phyloP scores from a whole-genome alignment of 2,888 invertebrate species.

The Rhogogaster chlorosoma region DNA sequence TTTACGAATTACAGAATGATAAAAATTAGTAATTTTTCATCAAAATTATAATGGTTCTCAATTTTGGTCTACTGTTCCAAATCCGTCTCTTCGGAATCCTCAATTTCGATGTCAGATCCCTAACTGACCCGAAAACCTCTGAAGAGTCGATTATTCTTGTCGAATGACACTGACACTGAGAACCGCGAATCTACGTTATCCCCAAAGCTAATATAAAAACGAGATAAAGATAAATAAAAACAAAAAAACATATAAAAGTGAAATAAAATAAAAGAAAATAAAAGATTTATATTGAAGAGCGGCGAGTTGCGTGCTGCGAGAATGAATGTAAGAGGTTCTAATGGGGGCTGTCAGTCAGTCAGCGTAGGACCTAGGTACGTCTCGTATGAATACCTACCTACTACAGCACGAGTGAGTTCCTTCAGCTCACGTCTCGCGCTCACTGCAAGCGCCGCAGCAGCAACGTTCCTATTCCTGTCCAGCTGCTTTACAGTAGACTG shows the following conservation, averaged over 20 bases:
- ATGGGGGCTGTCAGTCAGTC: constrained; percentile 45
- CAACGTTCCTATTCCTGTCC: constrained; percentile 35
- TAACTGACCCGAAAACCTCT: neutral
- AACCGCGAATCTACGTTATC: neutral
- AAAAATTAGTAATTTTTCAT: neutral
- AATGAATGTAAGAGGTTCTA: constrained; percentile 34
- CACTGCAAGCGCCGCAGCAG: neutral
- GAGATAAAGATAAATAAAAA: neutral
- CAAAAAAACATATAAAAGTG: neutral
- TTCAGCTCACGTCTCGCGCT: constrained; percentile 9
- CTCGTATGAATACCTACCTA: constrained; percentile 7
- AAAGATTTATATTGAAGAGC: neutral
- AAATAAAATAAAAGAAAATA: neutral
- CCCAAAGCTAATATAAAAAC: neutral
- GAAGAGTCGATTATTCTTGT: neutral
- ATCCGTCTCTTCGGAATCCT: no score
- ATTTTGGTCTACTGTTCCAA: no score
- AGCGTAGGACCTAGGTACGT: neutral
- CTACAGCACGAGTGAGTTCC: neutral
- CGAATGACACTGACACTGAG: neutral
- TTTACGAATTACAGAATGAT: neutral
- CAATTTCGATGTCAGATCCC: neutral
- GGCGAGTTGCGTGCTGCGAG: constrained; percentile 30
- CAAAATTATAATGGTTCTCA: neutral
- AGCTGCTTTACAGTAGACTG: constrained; percentile 42